Evolutionary conservation across 2,113 vertebrate genomes (phyloP), one percentile per base, ranked within the genome.

Genomic region (Dromaius novaehollandiae): DNA sequence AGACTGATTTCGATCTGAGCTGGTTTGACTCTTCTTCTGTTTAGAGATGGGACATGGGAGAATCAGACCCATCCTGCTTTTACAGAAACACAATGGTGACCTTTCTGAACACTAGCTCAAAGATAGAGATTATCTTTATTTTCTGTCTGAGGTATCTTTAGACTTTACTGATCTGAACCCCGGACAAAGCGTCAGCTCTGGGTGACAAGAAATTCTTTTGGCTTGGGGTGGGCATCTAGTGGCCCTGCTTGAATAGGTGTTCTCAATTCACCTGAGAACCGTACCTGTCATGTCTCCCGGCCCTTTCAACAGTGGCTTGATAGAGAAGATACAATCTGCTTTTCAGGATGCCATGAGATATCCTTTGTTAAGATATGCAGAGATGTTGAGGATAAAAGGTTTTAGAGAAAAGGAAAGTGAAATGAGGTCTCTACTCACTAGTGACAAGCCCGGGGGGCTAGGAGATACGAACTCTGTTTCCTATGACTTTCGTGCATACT

Each of bases 401-500:
- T 40, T 34, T 14, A 60, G 38, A 50, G 46, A 63, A 84, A 68
- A 63, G 38, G 17, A 26, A 89, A 73, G 21, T 19, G 21, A 85
- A 93, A 34, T 8, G 25, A 28, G 25, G 38, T 73, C 18, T 82
- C 28, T 53, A 15, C 34, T 88, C 60, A 65, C 14, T 16, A 77
- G 48, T n/a, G 40, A 34, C 21, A 48, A 7, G 19, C 25, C 71
- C 56, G 55, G 66, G n/a, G 61, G 44, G 48, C 14, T 36, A 74
- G 50, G 44, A 94, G 75, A 50, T 74, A 34, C 19, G 75, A 22
- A 25, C 65, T 69, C 26, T 88, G 34, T 63, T 85, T 63, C 34
- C 58, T 83, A 24, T 93, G 88, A 92, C 76, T 93, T 94, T 83
- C 82, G 81, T 81, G 60, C 68, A 76, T 88, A 12, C 63, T 86